Base-by-base conservation (phyloP, 2,888 invertebrate genomes). In the Parasteatoda lunata region DNA sequence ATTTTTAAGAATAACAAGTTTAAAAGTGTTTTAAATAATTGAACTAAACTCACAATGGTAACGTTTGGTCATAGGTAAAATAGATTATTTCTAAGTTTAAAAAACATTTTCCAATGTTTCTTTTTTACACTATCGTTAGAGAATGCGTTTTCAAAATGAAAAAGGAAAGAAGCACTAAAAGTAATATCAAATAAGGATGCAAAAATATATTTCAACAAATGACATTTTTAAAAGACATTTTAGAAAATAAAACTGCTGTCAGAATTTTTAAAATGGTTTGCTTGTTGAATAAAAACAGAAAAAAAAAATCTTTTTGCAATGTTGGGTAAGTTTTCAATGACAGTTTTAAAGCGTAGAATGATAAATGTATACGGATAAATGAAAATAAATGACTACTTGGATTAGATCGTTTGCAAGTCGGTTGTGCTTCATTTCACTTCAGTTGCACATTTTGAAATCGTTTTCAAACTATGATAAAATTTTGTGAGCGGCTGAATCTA, bases 321-420 rank as follows among this genome's bases (percentile, higher is more conserved):
- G 8, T n/a, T 48, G 13, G n/a, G 49, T 49, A 13, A 49, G 9
- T 15, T 5, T 8, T 11, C 48, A 64, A 15, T 75, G 75, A 64
- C 75, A 75, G 15, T 64, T 75, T 75, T 59, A 64, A 64, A 59
- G 75, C 75, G 47, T 7, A 64, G 48, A n/a, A 75, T 59, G 75
- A 75, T 47, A 75, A 47, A 75, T 48, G 45, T n/a, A 45, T 64
- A 75, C 64, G 45, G 75, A 75, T 64, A 47, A 47, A 75, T n/a
- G 64, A 75, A 64, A 75, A 75, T 48, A 48, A 48, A 75, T 75
- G 64, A 64, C 64, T 75, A 54, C 47, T 59, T 11, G 13, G 11
- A 64, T 75, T 54, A 45, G 45, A 7, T 15, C 15, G 9, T 59
- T 59, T 9, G 11, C 9, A 9, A 4, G n/a, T 13, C 59, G 4